These are phyloP conservation scores for Clarias gariepinus DNA, from an alignment of 2,113 vertebrate genomes.

Conservation along the genomic window DNA sequence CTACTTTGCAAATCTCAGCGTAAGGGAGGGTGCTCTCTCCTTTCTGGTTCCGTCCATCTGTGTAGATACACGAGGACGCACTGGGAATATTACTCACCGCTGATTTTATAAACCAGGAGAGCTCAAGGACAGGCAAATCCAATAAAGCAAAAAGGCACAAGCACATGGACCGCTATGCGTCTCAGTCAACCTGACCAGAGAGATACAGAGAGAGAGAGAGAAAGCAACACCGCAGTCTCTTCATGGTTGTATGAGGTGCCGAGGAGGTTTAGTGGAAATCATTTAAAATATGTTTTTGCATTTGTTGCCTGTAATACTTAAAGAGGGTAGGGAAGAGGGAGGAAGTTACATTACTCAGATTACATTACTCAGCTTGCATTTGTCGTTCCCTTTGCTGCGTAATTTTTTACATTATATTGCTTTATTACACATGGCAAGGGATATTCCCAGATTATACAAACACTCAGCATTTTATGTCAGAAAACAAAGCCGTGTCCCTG, in stretches of 20 bases:
- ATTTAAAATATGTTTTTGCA: constrained; percentile 1
- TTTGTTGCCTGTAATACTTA: constrained; percentile 4
- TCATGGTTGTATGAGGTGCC: constrained; percentile 7
- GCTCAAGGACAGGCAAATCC: constrained; percentile 50
- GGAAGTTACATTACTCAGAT: constrained; percentile 21
- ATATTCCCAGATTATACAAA: constrained; percentile 38
- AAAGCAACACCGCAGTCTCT: neutral
- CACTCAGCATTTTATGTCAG: constrained; percentile 12
- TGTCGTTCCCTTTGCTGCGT: constrained; percentile 44
- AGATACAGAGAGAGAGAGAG: neutral
- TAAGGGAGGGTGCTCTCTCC: constrained; percentile 2
- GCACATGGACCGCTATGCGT: neutral
- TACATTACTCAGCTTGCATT: neutral
- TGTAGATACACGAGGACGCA: constrained; percentile 39
- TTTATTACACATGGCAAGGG: constrained; percentile 10
- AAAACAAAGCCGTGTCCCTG: neutral
- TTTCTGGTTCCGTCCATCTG: constrained; percentile 30
- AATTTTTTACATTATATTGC: constrained; percentile 62
- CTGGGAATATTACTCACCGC: constrained; percentile 34
- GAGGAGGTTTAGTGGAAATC: constrained; percentile 14
- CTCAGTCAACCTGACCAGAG: constrained; percentile 10
- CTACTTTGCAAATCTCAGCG: constrained; percentile 43
- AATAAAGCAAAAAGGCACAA: constrained; percentile 28
- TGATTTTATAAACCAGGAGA: constrained; percentile 46
- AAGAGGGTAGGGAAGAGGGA: constrained; percentile 2